Evolutionary conservation across 2,113 vertebrate genomes (phyloP).

Genomic region (Tragulus kanchil): DNA sequence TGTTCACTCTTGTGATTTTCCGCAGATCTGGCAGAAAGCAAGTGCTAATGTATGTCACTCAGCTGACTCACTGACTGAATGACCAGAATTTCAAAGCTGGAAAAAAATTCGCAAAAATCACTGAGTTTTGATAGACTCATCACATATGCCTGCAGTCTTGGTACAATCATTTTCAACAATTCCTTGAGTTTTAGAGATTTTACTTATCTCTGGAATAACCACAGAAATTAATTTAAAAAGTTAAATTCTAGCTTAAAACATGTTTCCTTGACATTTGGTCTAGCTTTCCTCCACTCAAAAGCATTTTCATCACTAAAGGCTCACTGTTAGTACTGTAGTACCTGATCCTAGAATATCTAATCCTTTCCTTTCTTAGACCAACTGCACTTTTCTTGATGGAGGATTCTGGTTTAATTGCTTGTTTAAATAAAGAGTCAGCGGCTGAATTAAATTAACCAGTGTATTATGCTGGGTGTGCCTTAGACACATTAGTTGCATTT

Average conservation of each 20-base stretch:
- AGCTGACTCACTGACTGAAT: not conserved
- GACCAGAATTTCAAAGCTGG: not conserved
- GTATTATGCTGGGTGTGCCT: not conserved
- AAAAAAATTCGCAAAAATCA: not conserved
- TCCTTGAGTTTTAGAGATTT: not conserved
- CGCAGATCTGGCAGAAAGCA: not conserved
- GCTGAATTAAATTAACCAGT: not conserved
- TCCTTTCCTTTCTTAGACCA: not conserved
- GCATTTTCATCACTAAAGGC: slow-evolving; percentile 3
- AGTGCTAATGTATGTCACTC: not conserved
- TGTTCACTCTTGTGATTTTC: not conserved
- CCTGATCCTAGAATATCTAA: not conserved
- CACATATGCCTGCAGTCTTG: not conserved
- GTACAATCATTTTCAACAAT: not conserved
- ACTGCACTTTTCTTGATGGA: not conserved
- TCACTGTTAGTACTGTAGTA: not conserved
- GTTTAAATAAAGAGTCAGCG: not conserved
- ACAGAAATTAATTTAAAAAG: not conserved
- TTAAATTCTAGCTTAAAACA: not conserved
- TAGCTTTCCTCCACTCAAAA: not conserved
- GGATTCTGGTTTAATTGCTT: not conserved
- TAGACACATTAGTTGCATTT: not conserved
- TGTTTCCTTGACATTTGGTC: not conserved
- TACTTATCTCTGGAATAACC: slow-evolving; percentile 25
- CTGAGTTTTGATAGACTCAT: not conserved